phyloP scores from a whole-genome alignment of 2,797 vertebrate genomes.

The Lacerta bilineata region DNA sequence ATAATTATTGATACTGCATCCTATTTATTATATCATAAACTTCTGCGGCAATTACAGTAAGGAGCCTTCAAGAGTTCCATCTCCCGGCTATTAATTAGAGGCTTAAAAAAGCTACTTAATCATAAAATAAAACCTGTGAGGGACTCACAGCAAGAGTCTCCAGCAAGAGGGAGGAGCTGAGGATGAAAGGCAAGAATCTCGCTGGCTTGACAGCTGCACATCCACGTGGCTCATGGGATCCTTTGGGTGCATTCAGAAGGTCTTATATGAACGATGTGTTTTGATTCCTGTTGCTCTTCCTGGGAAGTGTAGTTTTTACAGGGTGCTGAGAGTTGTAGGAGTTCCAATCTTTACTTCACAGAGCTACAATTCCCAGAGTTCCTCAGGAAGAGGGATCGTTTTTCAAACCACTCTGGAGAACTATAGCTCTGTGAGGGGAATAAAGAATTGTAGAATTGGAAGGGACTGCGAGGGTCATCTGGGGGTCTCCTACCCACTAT shows the following conservation, averaged over 20 bases:
- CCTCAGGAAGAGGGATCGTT: no score
- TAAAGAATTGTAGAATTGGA: no score
- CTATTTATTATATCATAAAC: conserved; percentile 40
- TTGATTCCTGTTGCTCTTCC: not conserved
- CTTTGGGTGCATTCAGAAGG: not conserved
- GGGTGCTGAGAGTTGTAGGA: no score
- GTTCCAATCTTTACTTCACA: no score
- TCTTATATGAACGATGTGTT: not conserved
- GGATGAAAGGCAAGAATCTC: not conserved
- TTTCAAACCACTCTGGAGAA: no score
- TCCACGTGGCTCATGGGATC: not conserved
- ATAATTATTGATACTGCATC: conserved; percentile 35
- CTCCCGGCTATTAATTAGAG: conserved; percentile 17
- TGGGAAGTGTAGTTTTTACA: no score
- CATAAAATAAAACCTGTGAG: conserved; percentile 2
- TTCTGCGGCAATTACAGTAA: conserved; percentile 6
- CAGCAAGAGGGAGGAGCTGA: no score
- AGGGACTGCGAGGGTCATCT: no score
- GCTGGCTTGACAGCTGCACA: no score
- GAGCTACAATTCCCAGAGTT: no score
- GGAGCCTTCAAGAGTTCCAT: conserved; percentile 12
- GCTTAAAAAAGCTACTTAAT: conserved; percentile 27
- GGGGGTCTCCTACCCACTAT: no score
- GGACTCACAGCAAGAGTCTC: not conserved
- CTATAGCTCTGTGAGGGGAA: no score